Evolutionary conservation across 2,888 invertebrate species (phyloP).

Genomic region (Eristalis tenax): DNA sequence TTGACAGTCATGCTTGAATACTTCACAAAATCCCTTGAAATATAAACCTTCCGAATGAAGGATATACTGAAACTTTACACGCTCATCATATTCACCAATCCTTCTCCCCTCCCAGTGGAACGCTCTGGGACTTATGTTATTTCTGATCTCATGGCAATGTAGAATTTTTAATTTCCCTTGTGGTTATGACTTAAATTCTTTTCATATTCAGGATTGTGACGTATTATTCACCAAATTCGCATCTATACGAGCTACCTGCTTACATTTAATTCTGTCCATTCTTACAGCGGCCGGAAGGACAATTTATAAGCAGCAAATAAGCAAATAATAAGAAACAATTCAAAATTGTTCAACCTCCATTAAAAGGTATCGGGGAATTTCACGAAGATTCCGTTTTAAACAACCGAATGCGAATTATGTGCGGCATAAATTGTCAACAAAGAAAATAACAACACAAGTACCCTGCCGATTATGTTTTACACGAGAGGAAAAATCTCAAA

Average conservation of each 20-base stretch:
- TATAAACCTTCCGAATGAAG: neutral
- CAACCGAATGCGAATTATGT: neutral
- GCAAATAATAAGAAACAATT: neutral
- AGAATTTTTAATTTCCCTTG: constrained; percentile 42
- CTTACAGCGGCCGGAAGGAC: neutral
- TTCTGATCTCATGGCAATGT: neutral
- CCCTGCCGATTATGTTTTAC: neutral
- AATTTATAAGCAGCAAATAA: neutral
- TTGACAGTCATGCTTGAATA: no score
- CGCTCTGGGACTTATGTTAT: neutral
- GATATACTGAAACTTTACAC: neutral
- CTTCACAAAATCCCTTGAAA: no score
- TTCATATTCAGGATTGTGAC: neutral
- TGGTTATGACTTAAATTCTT: constrained; percentile 16
- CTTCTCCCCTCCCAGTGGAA: neutral
- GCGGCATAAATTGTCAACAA: constrained; percentile 6
- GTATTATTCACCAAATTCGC: neutral
- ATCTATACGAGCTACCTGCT: neutral
- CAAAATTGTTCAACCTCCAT: constrained; percentile 25
- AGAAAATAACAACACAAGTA: neutral
- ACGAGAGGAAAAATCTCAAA: neutral
- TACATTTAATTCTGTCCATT: constrained; percentile 1
- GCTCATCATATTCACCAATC: neutral
- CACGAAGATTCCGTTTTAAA: neutral
- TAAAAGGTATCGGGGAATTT: constrained; percentile 10